These are phyloP conservation scores for Tenthredo mesomela DNA, from an alignment of 2,888 invertebrate species.

Conservation along the genomic window DNA sequence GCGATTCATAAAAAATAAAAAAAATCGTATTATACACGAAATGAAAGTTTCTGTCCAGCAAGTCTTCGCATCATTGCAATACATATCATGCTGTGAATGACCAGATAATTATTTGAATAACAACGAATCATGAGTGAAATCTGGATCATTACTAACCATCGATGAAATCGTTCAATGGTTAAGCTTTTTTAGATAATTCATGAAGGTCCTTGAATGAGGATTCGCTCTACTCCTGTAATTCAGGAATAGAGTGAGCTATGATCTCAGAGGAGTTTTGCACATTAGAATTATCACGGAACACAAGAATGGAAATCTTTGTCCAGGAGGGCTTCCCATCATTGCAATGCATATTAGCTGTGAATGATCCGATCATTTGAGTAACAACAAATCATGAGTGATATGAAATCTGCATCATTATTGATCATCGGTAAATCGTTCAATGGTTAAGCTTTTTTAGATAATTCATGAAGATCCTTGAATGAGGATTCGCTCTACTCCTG, in stretches of 20 bases:
- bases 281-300: no score
- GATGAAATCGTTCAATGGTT: no score
- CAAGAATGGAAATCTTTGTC: neutral
- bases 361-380: neutral
- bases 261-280: no score
- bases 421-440: no score
- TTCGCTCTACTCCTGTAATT: neutral
- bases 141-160: neutral
- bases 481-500: neutral
- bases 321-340: neutral
- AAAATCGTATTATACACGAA: neutral
- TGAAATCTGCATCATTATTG: neutral
- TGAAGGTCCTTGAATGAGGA: neutral
- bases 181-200: no score
- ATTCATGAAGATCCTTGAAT: no score
- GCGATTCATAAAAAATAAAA: neutral
- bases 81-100: neutral
- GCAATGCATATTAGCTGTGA: neutral
- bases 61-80: neutral
- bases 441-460: no score
- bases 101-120: neutral
- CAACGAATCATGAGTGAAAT: neutral
- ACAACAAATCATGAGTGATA: neutral
- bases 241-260: no score
- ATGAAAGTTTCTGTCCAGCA: neutral